Conservation (phyloP, 2,797 vertebrate species). For the Falco concolor region DNA sequence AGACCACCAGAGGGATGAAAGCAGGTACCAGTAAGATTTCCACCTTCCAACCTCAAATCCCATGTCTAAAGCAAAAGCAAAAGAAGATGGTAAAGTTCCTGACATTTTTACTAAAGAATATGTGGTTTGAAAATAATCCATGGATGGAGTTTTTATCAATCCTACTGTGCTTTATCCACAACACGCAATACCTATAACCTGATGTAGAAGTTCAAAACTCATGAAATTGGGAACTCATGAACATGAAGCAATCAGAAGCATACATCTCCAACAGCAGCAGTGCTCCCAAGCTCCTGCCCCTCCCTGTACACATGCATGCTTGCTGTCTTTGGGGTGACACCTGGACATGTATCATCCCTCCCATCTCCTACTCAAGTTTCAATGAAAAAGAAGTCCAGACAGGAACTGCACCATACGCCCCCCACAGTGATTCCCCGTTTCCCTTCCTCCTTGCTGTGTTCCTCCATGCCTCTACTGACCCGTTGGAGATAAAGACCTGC, state of each 20-base stretch:
- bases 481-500: not conserved
- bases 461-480: not conserved
- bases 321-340: not conserved
- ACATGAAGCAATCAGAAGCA: not conserved
- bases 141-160: not conserved
- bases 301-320: not conserved
- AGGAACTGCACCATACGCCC: not conserved
- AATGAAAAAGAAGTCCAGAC: not conserved
- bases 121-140: not conserved
- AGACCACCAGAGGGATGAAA: not conserved
- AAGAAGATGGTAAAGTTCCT: not conserved
- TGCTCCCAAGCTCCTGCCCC: not conserved
- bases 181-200: not conserved
- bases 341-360: not conserved
- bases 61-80: not conserved
- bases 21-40: not conserved
- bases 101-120: not conserved
- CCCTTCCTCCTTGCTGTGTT: not conserved
- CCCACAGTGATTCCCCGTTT: not conserved
- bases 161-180: not conserved
- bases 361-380: not conserved
- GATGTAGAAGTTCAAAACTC: not conserved
- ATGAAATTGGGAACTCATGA: not conserved
- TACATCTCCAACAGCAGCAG: not conserved
- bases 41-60: not conserved